Evolutionary conservation across 1,140 invertebrate species (phyloP).

Genomic region (Zelostemma sp.): DNA sequence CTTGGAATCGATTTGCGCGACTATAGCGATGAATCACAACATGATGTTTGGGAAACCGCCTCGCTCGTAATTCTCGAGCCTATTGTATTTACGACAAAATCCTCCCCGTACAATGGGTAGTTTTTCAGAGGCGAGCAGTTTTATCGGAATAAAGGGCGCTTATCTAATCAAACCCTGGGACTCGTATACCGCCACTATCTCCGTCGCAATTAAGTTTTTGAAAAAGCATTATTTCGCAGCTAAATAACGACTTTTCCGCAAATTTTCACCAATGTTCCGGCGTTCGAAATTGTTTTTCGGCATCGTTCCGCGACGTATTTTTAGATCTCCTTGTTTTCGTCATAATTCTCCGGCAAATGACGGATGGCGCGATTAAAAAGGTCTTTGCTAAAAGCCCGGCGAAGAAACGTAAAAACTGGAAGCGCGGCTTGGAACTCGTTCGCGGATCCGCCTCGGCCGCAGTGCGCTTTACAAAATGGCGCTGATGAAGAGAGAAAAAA

Average conservation of each 20-base stretch:
- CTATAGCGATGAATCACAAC: conserved; percentile 43
- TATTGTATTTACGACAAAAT: conserved; percentile 62
- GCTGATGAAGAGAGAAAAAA: conserved; percentile 57
- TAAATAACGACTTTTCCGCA: background rate
- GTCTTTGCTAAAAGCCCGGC: conserved; percentile 32
- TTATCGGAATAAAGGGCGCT: conserved; percentile 55
- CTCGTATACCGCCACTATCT: conserved; percentile 55
- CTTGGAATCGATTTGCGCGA: conserved; percentile 47
- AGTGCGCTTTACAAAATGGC: conserved; percentile 64
- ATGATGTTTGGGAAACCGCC: conserved; percentile 47
- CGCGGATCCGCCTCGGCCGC: conserved; percentile 44
- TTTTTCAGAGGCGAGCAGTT: conserved; percentile 50
- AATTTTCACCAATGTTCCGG: background rate
- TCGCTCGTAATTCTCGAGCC: conserved; percentile 55
- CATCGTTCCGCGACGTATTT: conserved; percentile 15
- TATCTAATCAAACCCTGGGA: conserved; percentile 58
- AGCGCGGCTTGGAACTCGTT: conserved; percentile 36
- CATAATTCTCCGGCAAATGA: conserved; percentile 26
- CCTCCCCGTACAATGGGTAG: conserved; percentile 33
- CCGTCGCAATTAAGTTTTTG: conserved; percentile 37
- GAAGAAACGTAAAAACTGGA: conserved; percentile 44
- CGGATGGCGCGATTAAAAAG: conserved; percentile 31
- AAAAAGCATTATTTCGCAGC: background rate
- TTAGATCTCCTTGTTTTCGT: conserved; percentile 28
- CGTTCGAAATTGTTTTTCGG: background rate